These are phyloP conservation scores for Sycophaga agraensis DNA, from an alignment of 1,140 invertebrate genomes.

Conservation along the genomic window DNA sequence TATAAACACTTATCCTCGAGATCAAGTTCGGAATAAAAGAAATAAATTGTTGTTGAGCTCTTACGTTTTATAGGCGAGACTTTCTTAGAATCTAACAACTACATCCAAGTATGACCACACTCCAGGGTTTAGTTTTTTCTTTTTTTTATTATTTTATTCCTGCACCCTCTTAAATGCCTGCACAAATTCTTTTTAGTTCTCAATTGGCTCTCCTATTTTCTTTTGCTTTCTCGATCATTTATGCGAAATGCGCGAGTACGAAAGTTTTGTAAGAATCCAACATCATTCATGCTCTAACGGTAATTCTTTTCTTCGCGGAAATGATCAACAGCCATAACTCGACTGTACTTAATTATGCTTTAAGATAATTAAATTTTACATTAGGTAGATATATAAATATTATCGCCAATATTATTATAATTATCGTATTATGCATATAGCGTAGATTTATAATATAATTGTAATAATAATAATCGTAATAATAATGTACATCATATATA, in stretches of 20 bases:
- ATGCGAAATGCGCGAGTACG: background rate
- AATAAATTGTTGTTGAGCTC: constrained; percentile 10
- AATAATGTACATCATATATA: constrained; percentile 44
- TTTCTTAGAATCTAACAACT: constrained; percentile 21
- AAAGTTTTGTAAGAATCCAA: background rate
- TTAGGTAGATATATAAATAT: constrained; percentile 31
- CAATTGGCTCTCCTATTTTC: background rate
- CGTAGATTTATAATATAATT: constrained; percentile 32
- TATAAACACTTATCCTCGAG: background rate
- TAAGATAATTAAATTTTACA: constrained; percentile 25
- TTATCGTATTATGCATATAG: constrained; percentile 32
- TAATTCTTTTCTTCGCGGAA: constrained; percentile 8
- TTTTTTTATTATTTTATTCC: background rate
- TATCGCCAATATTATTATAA: constrained; percentile 42
- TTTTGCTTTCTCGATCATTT: background rate
- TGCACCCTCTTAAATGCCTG: background rate
- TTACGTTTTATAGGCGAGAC: constrained; percentile 23
- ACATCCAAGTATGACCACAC: constrained; percentile 22
- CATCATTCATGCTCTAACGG: constrained; percentile 5
- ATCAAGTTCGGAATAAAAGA: constrained; percentile 11
- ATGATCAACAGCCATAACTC: constrained; percentile 2
- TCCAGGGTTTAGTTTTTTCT: background rate
- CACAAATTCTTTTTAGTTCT: constrained; percentile 3
- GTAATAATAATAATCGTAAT: constrained; percentile 43
- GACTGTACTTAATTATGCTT: constrained; percentile 9